Evolutionary conservation across 2,888 invertebrate genomes (phyloP).

Genomic region (Trissoscelio sp.): DNA sequence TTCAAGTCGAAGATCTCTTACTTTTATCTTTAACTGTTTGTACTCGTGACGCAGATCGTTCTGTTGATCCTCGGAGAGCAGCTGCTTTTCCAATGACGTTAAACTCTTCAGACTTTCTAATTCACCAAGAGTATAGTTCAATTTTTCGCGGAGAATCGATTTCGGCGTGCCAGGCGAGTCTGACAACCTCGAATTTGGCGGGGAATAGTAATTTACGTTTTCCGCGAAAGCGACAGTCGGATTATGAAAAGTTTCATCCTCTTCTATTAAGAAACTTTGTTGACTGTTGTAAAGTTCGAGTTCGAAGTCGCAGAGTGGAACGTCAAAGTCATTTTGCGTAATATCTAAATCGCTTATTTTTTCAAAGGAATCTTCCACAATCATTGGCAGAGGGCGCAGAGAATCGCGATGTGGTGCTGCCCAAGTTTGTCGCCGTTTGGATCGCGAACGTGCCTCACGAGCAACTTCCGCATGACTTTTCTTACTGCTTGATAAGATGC

Average conservation of each 20-base stretch:
- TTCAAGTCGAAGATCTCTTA: constrained; percentile 21
- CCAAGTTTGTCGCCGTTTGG: constrained; percentile 77
- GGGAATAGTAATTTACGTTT: constrained; percentile 12
- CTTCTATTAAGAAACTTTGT: constrained; percentile 57
- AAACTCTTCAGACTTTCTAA: constrained; percentile 85
- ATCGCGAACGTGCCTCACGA: constrained; percentile 66
- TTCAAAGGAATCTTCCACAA: constrained; percentile 69
- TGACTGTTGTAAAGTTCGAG: constrained; percentile 80
- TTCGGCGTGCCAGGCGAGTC: constrained; percentile 78
- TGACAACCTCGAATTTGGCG: neutral
- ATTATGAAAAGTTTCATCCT: constrained; percentile 4
- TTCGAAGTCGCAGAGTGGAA: constrained; percentile 81
- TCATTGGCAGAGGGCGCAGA: constrained; percentile 68
- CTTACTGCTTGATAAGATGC: constrained; percentile 74
- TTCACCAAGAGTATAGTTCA: constrained; percentile 84
- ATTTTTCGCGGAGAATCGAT: constrained; percentile 79
- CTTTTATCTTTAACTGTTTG: constrained; percentile 22
- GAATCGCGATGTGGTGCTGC: constrained; percentile 73
- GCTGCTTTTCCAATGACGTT: constrained; percentile 86
- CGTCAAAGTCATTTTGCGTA: constrained; percentile 74
- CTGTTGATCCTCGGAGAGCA: constrained; percentile 80
- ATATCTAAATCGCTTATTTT: constrained; percentile 19
- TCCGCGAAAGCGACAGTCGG: constrained; percentile 13
- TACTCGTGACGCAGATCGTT: constrained; percentile 33
- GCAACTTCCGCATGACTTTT: constrained; percentile 64